Conservation (phyloP, 2,113 vertebrate species). For the Labeo catla region DNA sequence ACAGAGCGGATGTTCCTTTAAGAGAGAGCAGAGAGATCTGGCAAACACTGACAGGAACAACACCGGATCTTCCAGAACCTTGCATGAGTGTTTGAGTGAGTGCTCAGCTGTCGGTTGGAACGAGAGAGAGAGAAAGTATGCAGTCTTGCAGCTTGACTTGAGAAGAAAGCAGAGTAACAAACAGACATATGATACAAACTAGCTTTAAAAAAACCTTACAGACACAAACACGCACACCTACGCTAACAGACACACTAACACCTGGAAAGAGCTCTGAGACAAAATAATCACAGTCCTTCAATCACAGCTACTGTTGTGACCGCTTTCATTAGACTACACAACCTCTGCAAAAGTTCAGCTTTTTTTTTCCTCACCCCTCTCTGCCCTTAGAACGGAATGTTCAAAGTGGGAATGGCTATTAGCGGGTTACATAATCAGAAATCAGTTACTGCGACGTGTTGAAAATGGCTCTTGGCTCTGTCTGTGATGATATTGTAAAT, state of each 20-base stretch:
- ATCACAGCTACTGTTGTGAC: neutral
- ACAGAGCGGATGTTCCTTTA: conserved; percentile 5
- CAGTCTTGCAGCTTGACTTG: conserved; percentile 16
- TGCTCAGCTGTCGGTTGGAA: conserved; percentile 13
- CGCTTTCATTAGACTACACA: conserved; percentile 24
- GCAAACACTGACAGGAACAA: neutral
- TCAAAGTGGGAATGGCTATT: conserved; percentile 63
- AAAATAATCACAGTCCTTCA: conserved; percentile 14
- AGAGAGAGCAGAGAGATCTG: conserved; percentile 1
- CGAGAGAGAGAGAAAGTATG: neutral
- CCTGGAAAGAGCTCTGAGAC: neutral
- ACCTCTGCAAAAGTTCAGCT: neutral
- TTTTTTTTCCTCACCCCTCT: neutral
- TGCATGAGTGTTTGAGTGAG: conserved; percentile 7
- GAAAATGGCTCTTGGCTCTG: conserved; percentile 45
- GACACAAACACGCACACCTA: neutral
- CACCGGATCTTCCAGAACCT: neutral
- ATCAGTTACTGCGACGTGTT: conserved; percentile 57
- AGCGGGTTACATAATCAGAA: conserved; percentile 63
- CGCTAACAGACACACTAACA: conserved; percentile 24
- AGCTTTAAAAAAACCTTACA: neutral
- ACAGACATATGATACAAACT: neutral
- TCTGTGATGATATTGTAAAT: conserved; percentile 9
- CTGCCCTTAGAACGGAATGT: conserved; percentile 57
- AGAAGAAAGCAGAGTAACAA: conserved; percentile 38